phyloP scores from a whole-genome alignment of 2,113 vertebrate species.

The Porphyrio hochstetteri region DNA sequence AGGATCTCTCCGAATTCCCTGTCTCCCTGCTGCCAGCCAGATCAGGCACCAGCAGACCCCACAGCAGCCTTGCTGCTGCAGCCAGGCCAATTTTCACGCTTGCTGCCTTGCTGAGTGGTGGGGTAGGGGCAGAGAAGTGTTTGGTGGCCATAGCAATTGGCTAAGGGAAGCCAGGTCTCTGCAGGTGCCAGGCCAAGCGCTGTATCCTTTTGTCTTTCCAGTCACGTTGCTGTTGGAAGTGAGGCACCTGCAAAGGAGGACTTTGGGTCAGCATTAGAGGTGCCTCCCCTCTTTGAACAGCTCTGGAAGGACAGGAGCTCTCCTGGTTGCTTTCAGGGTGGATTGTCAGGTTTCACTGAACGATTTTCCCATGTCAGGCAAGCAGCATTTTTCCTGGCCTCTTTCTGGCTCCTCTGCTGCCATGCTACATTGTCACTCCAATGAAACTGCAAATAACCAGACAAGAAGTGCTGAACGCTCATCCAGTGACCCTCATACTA shows the following conservation, averaged over 20 bases:
- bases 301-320: background rate
- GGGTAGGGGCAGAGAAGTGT: background rate
- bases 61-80: background rate
- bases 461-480: background rate
- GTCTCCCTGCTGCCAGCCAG: background rate
- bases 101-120: background rate
- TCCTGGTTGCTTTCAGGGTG: background rate
- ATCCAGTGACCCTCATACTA: background rate
- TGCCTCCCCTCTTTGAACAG: background rate
- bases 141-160: background rate
- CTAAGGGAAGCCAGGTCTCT: background rate
- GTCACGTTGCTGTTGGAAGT: background rate
- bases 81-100: background rate
- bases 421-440: background rate
- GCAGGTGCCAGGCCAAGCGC: rapidly evolving
- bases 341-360: background rate
- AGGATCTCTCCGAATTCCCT: background rate
- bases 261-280: background rate
- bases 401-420: background rate
- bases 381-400: background rate
- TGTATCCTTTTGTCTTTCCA: background rate
- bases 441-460: background rate
- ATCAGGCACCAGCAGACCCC: background rate
- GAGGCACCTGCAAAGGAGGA: background rate
- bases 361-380: background rate